These are phyloP conservation scores for Hypanus sabinus DNA, from an alignment of 2,113 vertebrate genomes.

Conservation along the genomic window DNA sequence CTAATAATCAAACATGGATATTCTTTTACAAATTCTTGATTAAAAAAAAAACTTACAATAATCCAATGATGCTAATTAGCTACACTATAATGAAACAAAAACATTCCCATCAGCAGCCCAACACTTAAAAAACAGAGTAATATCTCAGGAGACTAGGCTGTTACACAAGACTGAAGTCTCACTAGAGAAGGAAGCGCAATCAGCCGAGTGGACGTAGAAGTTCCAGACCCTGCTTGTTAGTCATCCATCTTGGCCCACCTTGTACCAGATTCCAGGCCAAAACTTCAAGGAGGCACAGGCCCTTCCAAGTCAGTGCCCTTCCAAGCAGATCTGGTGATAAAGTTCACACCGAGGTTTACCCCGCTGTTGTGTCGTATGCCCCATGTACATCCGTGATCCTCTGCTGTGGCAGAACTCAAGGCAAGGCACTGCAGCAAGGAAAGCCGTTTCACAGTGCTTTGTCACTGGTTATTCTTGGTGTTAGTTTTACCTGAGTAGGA, in stretches of 20 bases:
- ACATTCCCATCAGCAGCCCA: conserved; percentile 19
- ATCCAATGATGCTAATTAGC: conserved; percentile 23
- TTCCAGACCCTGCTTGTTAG: conserved; percentile 52
- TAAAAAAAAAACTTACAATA: neutral
- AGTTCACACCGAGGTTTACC: conserved; percentile 49
- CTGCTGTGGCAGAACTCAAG: conserved; percentile 23
- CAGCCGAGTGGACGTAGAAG: conserved; percentile 43
- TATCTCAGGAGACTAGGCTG: neutral
- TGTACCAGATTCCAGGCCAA: conserved; percentile 59
- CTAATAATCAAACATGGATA: conserved; percentile 28
- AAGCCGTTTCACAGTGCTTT: neutral
- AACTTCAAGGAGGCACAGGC: conserved; percentile 68
- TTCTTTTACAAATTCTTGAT: conserved; percentile 33
- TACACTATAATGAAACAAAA: neutral
- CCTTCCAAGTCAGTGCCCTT: conserved; percentile 41
- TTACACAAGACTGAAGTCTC: conserved; percentile 43
- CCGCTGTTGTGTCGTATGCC: conserved; percentile 67
- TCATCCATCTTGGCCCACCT: conserved; percentile 71
- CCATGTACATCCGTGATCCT: conserved; percentile 40
- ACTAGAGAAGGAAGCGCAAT: conserved; percentile 41
- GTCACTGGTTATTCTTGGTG: neutral
- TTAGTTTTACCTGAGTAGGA: conserved; percentile 44
- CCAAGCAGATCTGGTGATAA: conserved; percentile 49
- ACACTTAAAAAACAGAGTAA: neutral
- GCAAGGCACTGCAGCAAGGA: conserved; percentile 9